Conservation (phyloP, 30 jellyfish, hydroid and myxozoan genomes). For the Euphysa ruthae region DNA sequence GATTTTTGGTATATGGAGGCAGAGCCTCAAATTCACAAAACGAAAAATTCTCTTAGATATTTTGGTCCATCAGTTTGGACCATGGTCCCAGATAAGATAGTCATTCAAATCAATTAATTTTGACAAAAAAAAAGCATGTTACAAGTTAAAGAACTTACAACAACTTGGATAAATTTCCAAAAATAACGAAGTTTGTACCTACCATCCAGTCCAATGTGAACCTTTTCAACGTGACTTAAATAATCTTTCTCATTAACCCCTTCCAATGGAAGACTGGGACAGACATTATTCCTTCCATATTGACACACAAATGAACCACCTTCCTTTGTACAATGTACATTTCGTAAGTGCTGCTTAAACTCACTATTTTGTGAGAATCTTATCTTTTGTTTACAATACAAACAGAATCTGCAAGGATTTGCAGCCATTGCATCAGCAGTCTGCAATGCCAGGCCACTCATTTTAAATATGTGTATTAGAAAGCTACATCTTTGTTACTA, state of each 20-base stretch:
- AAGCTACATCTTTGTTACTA: too few relatives aligned
- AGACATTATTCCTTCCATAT: conserved; percentile 88
- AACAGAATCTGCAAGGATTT: conserved; percentile 86
- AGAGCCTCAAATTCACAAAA: too few relatives aligned
- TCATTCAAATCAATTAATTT: too few relatives aligned
- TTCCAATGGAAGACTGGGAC: conserved; percentile 90
- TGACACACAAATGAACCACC: conserved; percentile 97
- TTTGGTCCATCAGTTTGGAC: conserved; percentile 32
- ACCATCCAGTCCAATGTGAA: conserved; percentile 77
- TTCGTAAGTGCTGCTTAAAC: conserved; percentile 69
- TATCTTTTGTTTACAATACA: conserved; percentile 51
- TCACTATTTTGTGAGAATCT: conserved; percentile 45
- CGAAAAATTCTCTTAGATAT: too few relatives aligned
- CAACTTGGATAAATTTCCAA: not conserved
- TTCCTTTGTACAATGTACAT: conserved; percentile 73
- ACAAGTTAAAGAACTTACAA: too few relatives aligned
- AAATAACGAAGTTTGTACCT: not conserved
- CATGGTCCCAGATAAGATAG: conserved; percentile 34
- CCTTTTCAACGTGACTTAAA: conserved; percentile 83
- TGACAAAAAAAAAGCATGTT: not conserved
- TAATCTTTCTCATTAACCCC: conserved; percentile 87
- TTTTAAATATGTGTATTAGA: too few relatives aligned
- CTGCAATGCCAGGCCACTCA: conserved; percentile 49
- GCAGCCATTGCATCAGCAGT: conserved; percentile 91
- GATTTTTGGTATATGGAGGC: too few relatives aligned